Evolutionary conservation across 2,888 invertebrate species (phyloP), one percentile per base, ranked within the genome.

Genomic region (Pimpla rufipes): DNA sequence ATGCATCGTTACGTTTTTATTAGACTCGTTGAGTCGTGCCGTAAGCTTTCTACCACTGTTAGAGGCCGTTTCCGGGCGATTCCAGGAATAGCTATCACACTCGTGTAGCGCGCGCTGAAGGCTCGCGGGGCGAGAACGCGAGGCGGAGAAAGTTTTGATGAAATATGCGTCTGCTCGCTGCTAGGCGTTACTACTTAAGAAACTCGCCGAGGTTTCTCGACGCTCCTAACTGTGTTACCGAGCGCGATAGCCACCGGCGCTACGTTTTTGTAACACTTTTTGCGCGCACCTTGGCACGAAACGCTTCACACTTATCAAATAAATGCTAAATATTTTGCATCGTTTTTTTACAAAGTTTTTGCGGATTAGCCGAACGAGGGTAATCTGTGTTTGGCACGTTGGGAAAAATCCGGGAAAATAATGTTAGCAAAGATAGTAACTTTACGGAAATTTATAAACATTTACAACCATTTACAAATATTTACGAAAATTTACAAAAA

Each of bases 1-100:
- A 68, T 18, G 40, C 55, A 29, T 71, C 71, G 71, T 71, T 29
- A 71, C 42, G 45, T 71, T 57, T 71, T 71, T 57, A 57, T 71
- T 45, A 42, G 42, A 42, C 16, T 64, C 64, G 64, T 71, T 57
- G n/a, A 29, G 42, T 71, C 71, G 57, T 29, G 8, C 16, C 57
- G 57, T 42, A 57, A 71, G 57, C 42, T 71, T 71, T 71, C 42
- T 11, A 42, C 42, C n/a, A 10, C 40, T 42, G 23, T 57, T 42
- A 55, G 29, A 47, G 45, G 11, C 57, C 16, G 16, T 42, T 71
- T 45, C 40, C 16, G 10, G 23, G 21, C 70, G 55, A 57, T 71
- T 45, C 71, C 57, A 57, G 42, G 29, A 45, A 45, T 57, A 57
- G 45, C 16, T 11, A 68, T 59, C 35, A 35, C 35, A 35, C 37